These are phyloP conservation scores for Bothrops jararaca DNA, from an alignment of 2,113 vertebrate genomes.

Conservation along the genomic window DNA sequence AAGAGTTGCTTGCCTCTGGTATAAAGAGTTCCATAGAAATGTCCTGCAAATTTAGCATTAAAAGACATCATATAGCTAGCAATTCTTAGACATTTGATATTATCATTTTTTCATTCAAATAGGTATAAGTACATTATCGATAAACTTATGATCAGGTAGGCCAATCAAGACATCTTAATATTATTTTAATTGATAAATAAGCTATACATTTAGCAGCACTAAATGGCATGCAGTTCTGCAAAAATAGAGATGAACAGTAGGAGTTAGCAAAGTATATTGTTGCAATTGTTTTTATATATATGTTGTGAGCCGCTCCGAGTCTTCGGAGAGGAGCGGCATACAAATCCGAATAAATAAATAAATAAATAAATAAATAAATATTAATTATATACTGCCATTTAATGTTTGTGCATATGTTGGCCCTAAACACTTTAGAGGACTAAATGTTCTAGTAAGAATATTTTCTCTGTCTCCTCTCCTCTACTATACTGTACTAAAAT, in stretches of 20 bases:
- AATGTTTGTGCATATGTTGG: not conserved
- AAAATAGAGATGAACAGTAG: not conserved
- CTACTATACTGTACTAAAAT: not conserved
- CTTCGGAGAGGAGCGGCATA: no score
- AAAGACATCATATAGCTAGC: not conserved
- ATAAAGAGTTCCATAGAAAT: not conserved
- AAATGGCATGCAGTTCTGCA: not conserved
- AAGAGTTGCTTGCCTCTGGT: not conserved
- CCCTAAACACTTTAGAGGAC: not conserved
- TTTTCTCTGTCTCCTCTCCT: not conserved
- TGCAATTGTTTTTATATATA: no score
- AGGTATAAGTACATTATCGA: not conserved
- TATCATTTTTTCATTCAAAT: not conserved
- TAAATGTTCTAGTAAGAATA: not conserved
- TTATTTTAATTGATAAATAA: not conserved
- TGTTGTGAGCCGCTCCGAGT: no score
- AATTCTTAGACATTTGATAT: not conserved
- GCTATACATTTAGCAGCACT: not conserved
- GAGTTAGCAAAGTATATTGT: not conserved
- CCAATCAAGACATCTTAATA: not conserved
- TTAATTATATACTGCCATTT: not conserved
- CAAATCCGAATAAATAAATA: no score
- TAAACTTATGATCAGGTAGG: not conserved
- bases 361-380: no score
- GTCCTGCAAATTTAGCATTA: not conserved